Evolutionary conservation across 1,140 invertebrate genomes (phyloP).

Genomic region (Euschistus heros): DNA sequence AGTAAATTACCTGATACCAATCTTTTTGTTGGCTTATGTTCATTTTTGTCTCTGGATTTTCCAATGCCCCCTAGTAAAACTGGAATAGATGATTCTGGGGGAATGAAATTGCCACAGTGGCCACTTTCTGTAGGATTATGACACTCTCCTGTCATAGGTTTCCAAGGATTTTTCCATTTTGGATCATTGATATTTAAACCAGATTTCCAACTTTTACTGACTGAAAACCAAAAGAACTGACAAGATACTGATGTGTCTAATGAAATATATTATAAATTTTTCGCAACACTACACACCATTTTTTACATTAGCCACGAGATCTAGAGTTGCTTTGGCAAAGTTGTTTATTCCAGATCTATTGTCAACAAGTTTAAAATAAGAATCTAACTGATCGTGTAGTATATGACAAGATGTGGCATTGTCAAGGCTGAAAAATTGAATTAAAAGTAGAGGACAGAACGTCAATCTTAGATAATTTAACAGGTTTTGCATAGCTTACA

Average conservation of each 20-base stretch:
- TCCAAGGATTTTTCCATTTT: neutral
- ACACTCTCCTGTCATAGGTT: neutral
- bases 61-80: neutral
- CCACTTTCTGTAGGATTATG: neutral
- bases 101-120: neutral
- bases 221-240: neutral
- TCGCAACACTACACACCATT: neutral
- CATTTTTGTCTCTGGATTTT: neutral
- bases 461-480: neutral
- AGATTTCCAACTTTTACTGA: slow-evolving; percentile 13
- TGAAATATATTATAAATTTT: neutral
- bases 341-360: slow-evolving; percentile 15
- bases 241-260: neutral
- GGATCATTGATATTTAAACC: neutral
- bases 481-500: too few relatives aligned
- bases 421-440: neutral
- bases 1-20: neutral
- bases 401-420: slow-evolving; percentile 9
- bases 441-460: neutral
- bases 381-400: slow-evolving; percentile 10
- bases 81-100: neutral
- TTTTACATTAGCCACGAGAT: slow-evolving; percentile 9
- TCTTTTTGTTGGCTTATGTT: neutral
- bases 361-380: slow-evolving; percentile 7
- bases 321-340: slow-evolving; percentile 9